These are phyloP conservation scores for Eriosoma lanigerum DNA, from an alignment of 1,140 invertebrate genomes.

Conservation along the genomic window DNA sequence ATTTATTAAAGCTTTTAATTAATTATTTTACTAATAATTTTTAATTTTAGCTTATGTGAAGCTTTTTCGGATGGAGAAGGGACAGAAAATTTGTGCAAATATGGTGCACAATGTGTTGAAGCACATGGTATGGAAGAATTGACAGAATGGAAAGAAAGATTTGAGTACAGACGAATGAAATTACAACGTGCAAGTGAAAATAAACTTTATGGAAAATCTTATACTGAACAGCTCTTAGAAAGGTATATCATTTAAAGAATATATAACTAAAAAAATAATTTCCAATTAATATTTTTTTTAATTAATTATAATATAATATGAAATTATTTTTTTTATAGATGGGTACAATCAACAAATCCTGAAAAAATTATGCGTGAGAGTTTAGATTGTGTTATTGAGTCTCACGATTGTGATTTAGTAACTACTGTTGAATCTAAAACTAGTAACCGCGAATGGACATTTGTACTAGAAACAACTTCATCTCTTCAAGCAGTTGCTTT, in stretches of 20 bases:
- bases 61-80: slow-evolving; percentile 58
- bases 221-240: slow-evolving; percentile 69
- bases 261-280: not conserved
- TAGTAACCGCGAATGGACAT: slow-evolving; percentile 69
- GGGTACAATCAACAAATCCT: slow-evolving; percentile 64
- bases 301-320: too few relatives aligned
- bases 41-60: slow-evolving; percentile 53
- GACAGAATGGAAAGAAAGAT: slow-evolving; percentile 73
- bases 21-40: not conserved
- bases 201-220: slow-evolving; percentile 69
- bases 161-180: slow-evolving; percentile 67
- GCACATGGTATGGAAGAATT: slow-evolving; percentile 74
- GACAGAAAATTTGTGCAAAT: slow-evolving; percentile 63
- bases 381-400: slow-evolving; percentile 65
- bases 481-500: slow-evolving; percentile 67
- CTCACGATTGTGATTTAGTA: slow-evolving; percentile 65
- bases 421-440: slow-evolving; percentile 70
- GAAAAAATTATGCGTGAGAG: slow-evolving; percentile 64
- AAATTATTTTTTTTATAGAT: slow-evolving; percentile 56
- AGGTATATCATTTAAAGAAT: slow-evolving; percentile 57
- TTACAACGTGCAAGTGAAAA: slow-evolving; percentile 69
- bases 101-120: slow-evolving; percentile 72
- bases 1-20: not conserved
- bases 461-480: slow-evolving; percentile 62
- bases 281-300: too few relatives aligned